A percentile compares a stretch with the other conserved stretches of the same genome.
These are phyloP conservation scores for Siniperca knerii DNA, from an alignment of 2,113 vertebrate genomes.

Conservation along the genomic window DNA sequence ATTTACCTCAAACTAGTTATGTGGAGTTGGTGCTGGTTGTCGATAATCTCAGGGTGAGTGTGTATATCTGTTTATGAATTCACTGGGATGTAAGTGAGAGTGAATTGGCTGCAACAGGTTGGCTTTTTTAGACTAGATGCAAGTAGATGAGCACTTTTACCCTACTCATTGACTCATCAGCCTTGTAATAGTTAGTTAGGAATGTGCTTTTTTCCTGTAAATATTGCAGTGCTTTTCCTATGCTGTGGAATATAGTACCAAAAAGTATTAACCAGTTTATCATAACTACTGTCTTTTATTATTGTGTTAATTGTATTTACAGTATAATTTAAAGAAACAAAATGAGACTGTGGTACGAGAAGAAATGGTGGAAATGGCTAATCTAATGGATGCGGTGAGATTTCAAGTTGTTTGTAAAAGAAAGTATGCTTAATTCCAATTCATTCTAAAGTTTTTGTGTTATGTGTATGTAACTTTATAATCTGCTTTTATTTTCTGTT, in stretches of 20 bases:
- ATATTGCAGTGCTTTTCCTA: neutral
- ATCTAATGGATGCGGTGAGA: slow-evolving; percentile 90
- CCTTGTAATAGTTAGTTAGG: neutral
- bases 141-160: neutral
- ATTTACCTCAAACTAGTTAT: slow-evolving; percentile 86
- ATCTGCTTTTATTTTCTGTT: neutral
- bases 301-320: slow-evolving; percentile 43
- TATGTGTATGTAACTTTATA: neutral
- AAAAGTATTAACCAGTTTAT: neutral
- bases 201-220: neutral
- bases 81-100: neutral
- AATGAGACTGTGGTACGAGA: slow-evolving; percentile 80
- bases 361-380: slow-evolving; percentile 87
- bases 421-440: accelerated
- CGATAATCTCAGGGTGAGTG: slow-evolving; percentile 88
- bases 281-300: neutral
- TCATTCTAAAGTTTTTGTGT: neutral
- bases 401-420: slow-evolving; percentile 2
- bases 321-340: slow-evolving; percentile 81
- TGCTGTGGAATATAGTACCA: neutral
- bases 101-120: neutral
- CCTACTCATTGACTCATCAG: neutral
- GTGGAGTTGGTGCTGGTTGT: slow-evolving; percentile 90
- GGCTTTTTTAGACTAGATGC: neutral
- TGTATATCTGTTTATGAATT: slow-evolving; percentile 1